Percentiles rank a stretch among this genome's conserved stretches.
Conservation (phyloP, 2,113 vertebrate genomes). For the Thunnus maccoyii region DNA sequence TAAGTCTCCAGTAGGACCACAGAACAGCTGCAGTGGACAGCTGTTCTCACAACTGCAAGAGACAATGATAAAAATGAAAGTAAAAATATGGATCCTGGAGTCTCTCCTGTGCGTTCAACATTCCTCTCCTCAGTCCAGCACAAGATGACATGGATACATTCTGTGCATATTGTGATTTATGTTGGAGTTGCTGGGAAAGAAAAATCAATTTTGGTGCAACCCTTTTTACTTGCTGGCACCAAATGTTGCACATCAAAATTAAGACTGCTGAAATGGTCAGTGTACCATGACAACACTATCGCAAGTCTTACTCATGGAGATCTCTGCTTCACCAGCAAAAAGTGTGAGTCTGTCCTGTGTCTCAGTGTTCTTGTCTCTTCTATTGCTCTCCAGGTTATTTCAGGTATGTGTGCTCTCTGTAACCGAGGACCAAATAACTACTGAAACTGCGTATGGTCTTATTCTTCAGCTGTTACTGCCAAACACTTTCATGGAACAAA, state of each 20-base stretch:
- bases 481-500: constrained; percentile 6
- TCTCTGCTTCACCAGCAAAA: constrained; percentile 31
- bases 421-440: constrained; percentile 55
- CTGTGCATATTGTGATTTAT: neutral
- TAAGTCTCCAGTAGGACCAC: neutral
- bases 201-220: neutral
- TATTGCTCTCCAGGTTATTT: constrained; percentile 3
- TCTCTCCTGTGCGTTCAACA: constrained; percentile 20
- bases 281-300: constrained; percentile 3
- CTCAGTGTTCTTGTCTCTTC: constrained; percentile 4
- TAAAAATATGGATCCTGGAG: constrained; percentile 7
- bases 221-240: neutral
- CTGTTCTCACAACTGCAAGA: neutral
- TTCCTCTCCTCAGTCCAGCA: constrained; percentile 34
- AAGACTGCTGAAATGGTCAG: constrained; percentile 7
- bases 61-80: neutral
- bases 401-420: constrained; percentile 12
- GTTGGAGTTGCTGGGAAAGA: neutral
- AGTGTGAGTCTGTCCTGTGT: constrained; percentile 41
- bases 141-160: constrained; percentile 41
- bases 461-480: constrained; percentile 65
- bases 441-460: constrained; percentile 32
- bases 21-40: neutral
- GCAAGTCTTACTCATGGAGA: neutral
- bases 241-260: neutral